Base-by-base conservation (phyloP, 2,113 vertebrate species). In the Prochilodus magdalenae region DNA sequence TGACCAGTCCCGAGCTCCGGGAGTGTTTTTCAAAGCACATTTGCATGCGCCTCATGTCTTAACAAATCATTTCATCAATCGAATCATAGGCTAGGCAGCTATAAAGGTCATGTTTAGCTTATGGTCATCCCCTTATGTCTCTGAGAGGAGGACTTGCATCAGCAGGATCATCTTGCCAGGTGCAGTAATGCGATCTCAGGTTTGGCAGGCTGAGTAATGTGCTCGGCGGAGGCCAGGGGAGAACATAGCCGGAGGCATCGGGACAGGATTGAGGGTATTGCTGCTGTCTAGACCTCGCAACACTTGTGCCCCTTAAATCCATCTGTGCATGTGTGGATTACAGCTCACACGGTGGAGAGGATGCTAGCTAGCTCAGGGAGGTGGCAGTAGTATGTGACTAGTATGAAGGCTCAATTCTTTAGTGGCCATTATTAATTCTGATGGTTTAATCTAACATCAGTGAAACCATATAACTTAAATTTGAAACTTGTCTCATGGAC, bases 251-350 rank as follows among this genome's bases (percentile, higher is more conserved):
- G 36, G 59, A 26, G 81, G 80, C 65, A 40, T 22, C n/a, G 26
- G 72, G 51, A n/a, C 75, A 73, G 77, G 83, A 79, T 71, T 70
- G 70, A 65, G 77, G 33, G 80, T 75, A 82, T 82, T 79, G 81
- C 30, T 44, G 44, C 47, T 83, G 72, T 83, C 77, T 80, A 86
- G 73, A 86, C 74, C 72, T 80, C 44, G 73, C 81, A 75, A 53
- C 29, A 71, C 70, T 81, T 82, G 74, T 83, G 71, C 73, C 83
- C 85, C 69, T 79, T 74, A 73, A 36, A 74, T 74, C 82, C 71
- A 55, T 60, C 33, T 83, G 73, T 75, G 72, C 30, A 44, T 67
- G 76, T 72, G 66, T 71, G 73, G 65, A 75, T 81, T 75, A 67
- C 24, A 44, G 33, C 13, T 40, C 66, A 70, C 33, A 70, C 10